These are phyloP conservation scores for Gyps fulvus DNA, from an alignment of 2,113 vertebrate species.

Conservation along the genomic window DNA sequence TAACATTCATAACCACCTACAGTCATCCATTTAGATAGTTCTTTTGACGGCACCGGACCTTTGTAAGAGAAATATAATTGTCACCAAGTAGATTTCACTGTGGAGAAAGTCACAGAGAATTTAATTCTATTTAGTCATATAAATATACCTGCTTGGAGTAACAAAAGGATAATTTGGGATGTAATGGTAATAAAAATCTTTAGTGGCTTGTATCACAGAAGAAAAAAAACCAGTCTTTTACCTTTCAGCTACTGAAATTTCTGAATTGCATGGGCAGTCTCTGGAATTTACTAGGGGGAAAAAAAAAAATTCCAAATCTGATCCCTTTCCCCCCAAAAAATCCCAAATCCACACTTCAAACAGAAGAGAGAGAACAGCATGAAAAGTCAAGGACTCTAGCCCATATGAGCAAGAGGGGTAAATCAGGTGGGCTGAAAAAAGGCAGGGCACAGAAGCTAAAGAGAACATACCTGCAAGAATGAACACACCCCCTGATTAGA, in stretches of 20 bases:
- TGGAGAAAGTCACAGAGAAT: background rate
- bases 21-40: background rate
- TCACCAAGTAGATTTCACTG: rapidly evolving
- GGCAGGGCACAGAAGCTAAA: background rate
- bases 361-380: background rate
- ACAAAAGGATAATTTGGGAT: background rate
- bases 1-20: background rate
- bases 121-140: background rate
- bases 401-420: background rate
- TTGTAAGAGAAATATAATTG: background rate
- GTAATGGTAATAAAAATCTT: background rate
- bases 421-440: background rate
- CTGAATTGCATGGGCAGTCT: background rate
- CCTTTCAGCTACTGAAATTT: background rate
- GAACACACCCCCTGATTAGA: background rate
- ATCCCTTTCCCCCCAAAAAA: rapidly evolving
- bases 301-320: background rate
- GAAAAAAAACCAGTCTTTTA: background rate
- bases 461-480: background rate
- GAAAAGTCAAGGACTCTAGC: background rate
- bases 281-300: background rate
- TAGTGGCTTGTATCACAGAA: background rate
- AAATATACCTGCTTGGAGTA: background rate
- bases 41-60: background rate
- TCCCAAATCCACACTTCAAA: background rate